A percentile compares a stretch with the other conserved stretches of the same genome.
Evolutionary conservation across 2,113 vertebrate species (phyloP).

Genomic region (Centropus bengalensis): DNA sequence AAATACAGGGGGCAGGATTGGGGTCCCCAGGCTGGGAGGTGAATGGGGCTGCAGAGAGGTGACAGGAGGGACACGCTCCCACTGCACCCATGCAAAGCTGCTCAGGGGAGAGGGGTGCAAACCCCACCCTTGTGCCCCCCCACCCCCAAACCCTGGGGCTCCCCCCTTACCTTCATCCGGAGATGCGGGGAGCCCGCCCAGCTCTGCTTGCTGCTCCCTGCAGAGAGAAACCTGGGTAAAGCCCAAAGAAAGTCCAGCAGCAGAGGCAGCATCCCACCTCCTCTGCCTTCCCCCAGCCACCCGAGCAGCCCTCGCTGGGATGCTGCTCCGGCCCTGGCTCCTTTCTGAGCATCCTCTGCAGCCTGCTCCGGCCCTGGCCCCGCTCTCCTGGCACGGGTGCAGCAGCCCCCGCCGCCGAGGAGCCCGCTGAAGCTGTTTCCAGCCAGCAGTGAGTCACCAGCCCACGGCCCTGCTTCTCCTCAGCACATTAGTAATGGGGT

Average conservation of each 20-base stretch:
- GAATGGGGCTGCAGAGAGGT: background rate
- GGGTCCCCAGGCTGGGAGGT: background rate
- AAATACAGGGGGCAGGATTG: background rate
- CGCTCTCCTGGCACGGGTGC: background rate
- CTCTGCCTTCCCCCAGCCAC: background rate
- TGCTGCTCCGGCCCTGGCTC: background rate
- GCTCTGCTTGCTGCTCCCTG: slow-evolving; percentile 43
- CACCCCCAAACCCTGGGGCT: background rate
- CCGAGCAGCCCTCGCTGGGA: background rate
- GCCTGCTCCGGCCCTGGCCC: background rate
- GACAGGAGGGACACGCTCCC: background rate
- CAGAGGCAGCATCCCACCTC: background rate
- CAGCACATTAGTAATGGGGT: background rate
- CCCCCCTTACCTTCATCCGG: slow-evolving; percentile 37
- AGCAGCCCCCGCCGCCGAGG: background rate
- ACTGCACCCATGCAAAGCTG: background rate
- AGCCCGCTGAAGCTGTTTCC: background rate
- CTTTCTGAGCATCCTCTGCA: slow-evolving; percentile 1
- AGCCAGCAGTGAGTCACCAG: slow-evolving; percentile 61
- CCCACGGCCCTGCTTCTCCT: background rate
- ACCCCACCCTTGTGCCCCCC: background rate
- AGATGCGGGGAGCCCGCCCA: background rate
- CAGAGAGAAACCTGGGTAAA: background rate
- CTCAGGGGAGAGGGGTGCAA: background rate
- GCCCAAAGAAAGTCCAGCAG: background rate